Conservation (phyloP, 2,797 vertebrate species). For the Pseudocheirus occidentalis region DNA sequence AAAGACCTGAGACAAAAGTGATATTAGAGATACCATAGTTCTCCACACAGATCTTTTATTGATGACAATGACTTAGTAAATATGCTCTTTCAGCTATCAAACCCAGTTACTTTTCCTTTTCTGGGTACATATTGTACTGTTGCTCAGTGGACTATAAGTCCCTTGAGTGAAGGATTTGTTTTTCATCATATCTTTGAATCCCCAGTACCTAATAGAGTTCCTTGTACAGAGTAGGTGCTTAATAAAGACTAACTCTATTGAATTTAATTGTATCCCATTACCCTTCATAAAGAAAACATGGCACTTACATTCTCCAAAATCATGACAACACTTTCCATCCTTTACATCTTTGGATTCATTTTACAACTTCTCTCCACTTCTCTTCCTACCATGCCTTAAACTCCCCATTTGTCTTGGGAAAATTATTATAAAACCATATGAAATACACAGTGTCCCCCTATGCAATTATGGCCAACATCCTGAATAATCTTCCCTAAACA, state of each 20-base stretch:
- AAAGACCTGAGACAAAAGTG: slow-evolving; percentile 1
- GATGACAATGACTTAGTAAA: background rate
- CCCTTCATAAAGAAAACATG: background rate
- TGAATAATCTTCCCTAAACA: background rate
- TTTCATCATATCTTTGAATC: background rate
- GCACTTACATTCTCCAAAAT: background rate
- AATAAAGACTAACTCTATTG: background rate
- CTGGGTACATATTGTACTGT: background rate
- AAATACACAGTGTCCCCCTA: background rate
- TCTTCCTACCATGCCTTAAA: background rate
- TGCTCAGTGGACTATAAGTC: background rate
- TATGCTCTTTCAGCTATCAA: background rate
- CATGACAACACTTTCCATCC: background rate
- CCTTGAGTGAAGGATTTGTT: background rate
- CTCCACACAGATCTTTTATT: background rate
- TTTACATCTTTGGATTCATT: background rate
- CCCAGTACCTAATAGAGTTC: background rate
- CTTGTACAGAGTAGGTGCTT: background rate
- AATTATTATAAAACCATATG: background rate
- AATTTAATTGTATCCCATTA: background rate
- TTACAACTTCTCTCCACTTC: background rate
- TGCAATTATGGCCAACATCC: background rate
- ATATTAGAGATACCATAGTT: background rate
- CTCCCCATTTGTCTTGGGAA: background rate
- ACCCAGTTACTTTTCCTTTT: background rate